Base-by-base conservation (phyloP, 2,888 invertebrate species). In the Gymnosoma rotundatum region DNA sequence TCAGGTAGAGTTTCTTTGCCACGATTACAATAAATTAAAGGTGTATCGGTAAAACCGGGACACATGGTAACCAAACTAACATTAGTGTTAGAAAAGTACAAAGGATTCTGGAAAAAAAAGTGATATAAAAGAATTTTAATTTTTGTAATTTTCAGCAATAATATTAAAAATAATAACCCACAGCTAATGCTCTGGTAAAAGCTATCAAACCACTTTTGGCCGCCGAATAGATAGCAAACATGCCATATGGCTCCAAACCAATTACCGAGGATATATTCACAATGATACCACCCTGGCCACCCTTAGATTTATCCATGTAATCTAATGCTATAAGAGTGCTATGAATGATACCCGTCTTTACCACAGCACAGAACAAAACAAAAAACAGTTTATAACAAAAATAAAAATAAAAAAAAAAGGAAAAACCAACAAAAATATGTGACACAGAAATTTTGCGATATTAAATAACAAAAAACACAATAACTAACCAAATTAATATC, bases 401-500 rank as follows among this genome's bases (percentile, higher is more conserved):
- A 32, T 2, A 32, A 32, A 6, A 20, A 69, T 2, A 32, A 50
- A 7, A 32, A 32, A 6, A 32, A 32, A 6, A 61, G 21, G 48
- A 45, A 25, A 16, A 58, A 48, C 32, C 18, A 54, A 70, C 16
- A 64, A 21, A 32, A 16, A 38, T 58, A 20, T 45, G 10, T 74
- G 74, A 61, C 74, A 60, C 58, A 72, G 60, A 78, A 78, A 52
- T 54, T 56, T 18, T 32, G 16, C 10, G 10, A 32, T 50, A 25
- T 9, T 6, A 38, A 60, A 69, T 38, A 18, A 70, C 61, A 69
- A 32, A 7, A 32, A 32, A 5, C 2, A 70, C 52, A 69, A 12
- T n/a, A 66, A 75, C 83, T 75, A 93, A 94, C 94, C 86, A 95
- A 94, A 50, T 92, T 89, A 18, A 88, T 85, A 67, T 82, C 86